phyloP scores from a whole-genome alignment of 2,797 vertebrate genomes.

The Acanthopagrus latus region DNA sequence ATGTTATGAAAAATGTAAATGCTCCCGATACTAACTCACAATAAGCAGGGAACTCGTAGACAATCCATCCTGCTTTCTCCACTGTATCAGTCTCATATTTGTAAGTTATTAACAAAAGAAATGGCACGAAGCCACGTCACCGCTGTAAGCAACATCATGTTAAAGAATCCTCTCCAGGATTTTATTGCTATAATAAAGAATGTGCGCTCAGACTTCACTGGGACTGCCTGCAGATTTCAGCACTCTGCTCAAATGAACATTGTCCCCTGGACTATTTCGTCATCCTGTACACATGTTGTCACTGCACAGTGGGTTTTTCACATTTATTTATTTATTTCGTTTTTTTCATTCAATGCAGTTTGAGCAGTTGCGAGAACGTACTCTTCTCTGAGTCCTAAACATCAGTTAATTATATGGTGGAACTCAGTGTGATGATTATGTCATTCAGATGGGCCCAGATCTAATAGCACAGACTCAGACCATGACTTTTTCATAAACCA shows the following conservation, averaged over 20 bases:
- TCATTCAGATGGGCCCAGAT: conserved; percentile 26
- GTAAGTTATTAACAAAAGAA: conserved; percentile 33
- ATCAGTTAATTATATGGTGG: conserved; percentile 10
- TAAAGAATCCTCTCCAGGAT: conserved; percentile 19
- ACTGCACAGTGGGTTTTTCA: neutral
- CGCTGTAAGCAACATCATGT: conserved; percentile 4
- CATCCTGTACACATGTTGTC: neutral
- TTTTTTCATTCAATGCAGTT: neutral
- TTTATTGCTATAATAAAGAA: conserved; percentile 56
- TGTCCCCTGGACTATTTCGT: conserved; percentile 12
- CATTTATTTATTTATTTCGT: neutral
- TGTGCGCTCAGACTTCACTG: conserved; percentile 12
- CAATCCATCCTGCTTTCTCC: conserved; percentile 39
- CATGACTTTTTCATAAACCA: conserved; percentile 67
- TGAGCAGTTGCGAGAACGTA: conserved; percentile 5
- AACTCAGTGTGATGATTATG: conserved; percentile 25
- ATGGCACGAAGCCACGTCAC: neutral
- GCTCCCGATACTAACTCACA: conserved; percentile 8
- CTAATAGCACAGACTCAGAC: conserved; percentile 52
- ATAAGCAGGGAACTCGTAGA: conserved; percentile 22
- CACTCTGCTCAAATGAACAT: conserved; percentile 7
- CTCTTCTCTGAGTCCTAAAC: neutral
- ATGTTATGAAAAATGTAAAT: conserved; percentile 51
- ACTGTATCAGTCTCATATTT: conserved; percentile 22
- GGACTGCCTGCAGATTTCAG: conserved; percentile 14